Conservation (phyloP, 2,797 vertebrate species). For the Cichlasoma orientale region DNA sequence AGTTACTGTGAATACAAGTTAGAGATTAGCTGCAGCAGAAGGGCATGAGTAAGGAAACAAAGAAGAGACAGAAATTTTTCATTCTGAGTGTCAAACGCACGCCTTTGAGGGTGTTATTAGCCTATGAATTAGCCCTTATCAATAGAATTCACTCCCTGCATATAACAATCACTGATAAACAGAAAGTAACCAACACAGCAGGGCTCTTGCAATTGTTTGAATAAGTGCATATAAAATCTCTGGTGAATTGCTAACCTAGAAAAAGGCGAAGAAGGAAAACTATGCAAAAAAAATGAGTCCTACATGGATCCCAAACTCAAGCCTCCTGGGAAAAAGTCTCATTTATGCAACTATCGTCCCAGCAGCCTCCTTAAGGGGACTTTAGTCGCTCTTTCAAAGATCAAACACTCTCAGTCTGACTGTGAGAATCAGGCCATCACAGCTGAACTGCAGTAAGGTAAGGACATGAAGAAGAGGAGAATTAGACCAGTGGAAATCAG, state of each 20-base stretch:
- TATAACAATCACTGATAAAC: background rate
- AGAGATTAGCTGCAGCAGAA: background rate
- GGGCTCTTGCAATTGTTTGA: background rate
- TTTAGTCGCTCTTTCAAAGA: background rate
- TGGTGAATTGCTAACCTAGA: background rate
- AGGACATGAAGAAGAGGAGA: background rate
- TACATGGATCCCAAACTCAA: background rate
- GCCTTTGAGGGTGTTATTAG: background rate
- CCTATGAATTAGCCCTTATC: background rate
- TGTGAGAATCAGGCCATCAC: conserved; percentile 2
- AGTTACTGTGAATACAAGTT: background rate
- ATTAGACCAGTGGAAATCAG: background rate
- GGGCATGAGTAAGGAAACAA: too few relatives aligned
- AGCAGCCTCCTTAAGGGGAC: background rate
- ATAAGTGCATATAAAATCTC: background rate
- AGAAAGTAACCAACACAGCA: background rate
- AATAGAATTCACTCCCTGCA: background rate
- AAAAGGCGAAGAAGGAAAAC: background rate
- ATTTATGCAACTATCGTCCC: background rate
- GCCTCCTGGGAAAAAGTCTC: background rate
- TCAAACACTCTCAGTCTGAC: background rate
- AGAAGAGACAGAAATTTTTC: background rate
- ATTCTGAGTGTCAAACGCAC: background rate
- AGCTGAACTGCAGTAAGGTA: background rate
- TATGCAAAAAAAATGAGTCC: background rate